Evolutionary conservation across 2,888 invertebrate species (phyloP).

Genomic region (Tenthredo livida): DNA sequence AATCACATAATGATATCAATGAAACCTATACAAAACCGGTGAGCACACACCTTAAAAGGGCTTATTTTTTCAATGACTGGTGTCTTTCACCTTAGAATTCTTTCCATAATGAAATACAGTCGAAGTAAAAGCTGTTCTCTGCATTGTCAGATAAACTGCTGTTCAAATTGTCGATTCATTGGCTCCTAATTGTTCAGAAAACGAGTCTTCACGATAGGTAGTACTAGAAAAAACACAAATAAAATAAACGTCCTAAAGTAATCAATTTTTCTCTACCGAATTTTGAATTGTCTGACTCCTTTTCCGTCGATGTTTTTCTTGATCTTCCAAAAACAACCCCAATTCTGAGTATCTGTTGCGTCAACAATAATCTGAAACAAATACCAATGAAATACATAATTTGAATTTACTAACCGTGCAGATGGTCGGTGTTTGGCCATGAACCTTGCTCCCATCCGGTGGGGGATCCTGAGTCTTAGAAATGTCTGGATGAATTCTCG

Average conservation of each 20-base stretch:
- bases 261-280: background rate
- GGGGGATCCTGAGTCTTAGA: constrained; percentile 64
- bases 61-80: background rate
- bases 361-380: background rate
- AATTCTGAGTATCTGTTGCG: background rate
- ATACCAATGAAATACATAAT: background rate
- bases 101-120: background rate
- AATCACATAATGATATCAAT: background rate
- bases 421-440: constrained; percentile 75
- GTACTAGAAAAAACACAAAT: no score
- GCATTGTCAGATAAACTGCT: background rate
- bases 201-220: background rate
- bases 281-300: background rate
- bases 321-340: background rate
- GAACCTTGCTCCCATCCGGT: constrained; percentile 68
- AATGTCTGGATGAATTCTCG: constrained; percentile 65
- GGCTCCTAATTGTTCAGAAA: background rate
- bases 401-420: constrained; percentile 70
- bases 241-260: background rate
- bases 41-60: background rate
- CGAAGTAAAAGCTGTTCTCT: background rate
- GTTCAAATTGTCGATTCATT: background rate
- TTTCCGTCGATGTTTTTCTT: background rate
- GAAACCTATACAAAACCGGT: background rate
- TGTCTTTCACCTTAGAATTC: background rate